phyloP scores from a whole-genome alignment of 2,113 vertebrate species.

The Cardinalis cardinalis region DNA sequence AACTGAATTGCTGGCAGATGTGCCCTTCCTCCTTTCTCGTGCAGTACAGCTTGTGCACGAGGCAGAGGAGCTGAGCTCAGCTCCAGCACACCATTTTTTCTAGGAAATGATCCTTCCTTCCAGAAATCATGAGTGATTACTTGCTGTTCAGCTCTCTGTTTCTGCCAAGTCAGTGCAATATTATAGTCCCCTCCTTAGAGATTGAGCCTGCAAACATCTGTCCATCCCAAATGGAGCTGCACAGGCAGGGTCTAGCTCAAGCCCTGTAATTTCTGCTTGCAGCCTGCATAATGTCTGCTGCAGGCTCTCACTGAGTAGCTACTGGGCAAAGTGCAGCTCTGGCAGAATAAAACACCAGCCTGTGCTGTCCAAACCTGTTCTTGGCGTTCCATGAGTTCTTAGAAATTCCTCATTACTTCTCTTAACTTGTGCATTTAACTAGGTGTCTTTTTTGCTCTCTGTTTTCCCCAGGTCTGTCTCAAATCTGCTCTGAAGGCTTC shows the following conservation, averaged over 20 bases:
- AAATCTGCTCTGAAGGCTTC: constrained; percentile 42
- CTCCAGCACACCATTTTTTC: neutral
- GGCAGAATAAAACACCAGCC: neutral
- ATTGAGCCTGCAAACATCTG: neutral
- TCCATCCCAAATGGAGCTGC: neutral
- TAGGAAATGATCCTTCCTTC: neutral
- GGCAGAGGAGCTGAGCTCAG: neutral
- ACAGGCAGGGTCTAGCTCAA: neutral
- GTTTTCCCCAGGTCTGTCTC: constrained; percentile 19
- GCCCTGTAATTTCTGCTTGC: neutral
- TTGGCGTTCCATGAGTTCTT: neutral
- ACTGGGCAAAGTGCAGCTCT: neutral
- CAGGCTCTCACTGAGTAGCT: neutral
- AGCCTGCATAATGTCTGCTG: neutral
- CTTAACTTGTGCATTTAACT: neutral
- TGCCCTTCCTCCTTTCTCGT: neutral
- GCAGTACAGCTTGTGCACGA: neutral
- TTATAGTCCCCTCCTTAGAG: neutral
- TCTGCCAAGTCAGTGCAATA: neutral
- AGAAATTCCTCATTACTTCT: neutral
- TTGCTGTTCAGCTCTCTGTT: neutral
- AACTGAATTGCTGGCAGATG: constrained; percentile 8
- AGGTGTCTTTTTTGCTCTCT: neutral
- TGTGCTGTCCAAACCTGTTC: neutral
- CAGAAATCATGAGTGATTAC: neutral